Conservation (phyloP, 2,113 vertebrate species). For the Perca flavescens region DNA sequence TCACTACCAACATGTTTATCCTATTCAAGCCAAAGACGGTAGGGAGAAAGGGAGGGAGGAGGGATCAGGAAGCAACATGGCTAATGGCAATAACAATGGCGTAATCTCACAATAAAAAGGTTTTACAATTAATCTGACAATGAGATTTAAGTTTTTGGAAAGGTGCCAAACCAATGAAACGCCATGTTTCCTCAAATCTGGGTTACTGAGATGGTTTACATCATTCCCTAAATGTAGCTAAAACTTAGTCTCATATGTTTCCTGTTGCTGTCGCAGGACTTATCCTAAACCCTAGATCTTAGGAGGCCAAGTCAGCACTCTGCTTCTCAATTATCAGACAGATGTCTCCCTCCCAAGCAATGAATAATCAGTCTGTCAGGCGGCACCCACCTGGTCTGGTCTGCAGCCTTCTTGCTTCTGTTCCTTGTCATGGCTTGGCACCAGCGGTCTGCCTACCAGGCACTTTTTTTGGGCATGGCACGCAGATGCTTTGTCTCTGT, state of each 20-base stretch:
- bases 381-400: slow-evolving; percentile 77
- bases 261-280: slow-evolving; percentile 32
- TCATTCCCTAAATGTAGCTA: slow-evolving; percentile 28
- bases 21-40: slow-evolving; percentile 35
- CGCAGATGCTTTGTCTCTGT: slow-evolving; percentile 71
- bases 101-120: not conserved
- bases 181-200: slow-evolving; percentile 37
- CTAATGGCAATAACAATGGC: slow-evolving; percentile 8
- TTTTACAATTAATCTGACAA: slow-evolving; percentile 34
- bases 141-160: slow-evolving; percentile 27
- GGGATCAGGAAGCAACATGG: slow-evolving; percentile 26
- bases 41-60: too few relatives aligned
- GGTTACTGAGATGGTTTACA: slow-evolving; percentile 37
- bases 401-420: slow-evolving; percentile 73
- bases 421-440: slow-evolving; percentile 74
- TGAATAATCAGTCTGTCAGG: slow-evolving; percentile 82
- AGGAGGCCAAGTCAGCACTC: slow-evolving; percentile 75
- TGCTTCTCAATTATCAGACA: slow-evolving; percentile 81
- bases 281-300: slow-evolving; percentile 57
- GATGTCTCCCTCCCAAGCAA: slow-evolving; percentile 78
- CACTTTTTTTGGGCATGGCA: slow-evolving; percentile 70
- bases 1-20: slow-evolving; percentile 45
- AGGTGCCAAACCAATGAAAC: not conserved
- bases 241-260: slow-evolving; percentile 43
- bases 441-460: slow-evolving; percentile 75